A percentile compares a stretch with the other conserved stretches of the same genome.
These are phyloP conservation scores for Pteropus alecto DNA, from an alignment of 2,113 vertebrate species.

Conservation along the genomic window DNA sequence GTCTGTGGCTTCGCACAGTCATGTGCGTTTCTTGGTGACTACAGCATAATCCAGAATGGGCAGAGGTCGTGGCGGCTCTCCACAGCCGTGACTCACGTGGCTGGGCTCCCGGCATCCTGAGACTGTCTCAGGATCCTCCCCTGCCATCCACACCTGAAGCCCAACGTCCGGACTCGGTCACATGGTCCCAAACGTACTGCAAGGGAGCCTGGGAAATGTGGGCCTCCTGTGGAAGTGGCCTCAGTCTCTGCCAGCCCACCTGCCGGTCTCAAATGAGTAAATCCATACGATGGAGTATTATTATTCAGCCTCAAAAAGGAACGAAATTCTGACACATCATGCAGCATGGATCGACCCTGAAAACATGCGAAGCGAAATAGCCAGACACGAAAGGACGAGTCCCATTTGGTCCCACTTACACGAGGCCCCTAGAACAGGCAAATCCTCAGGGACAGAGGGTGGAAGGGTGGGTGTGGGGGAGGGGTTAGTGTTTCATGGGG, in stretches of 20 bases:
- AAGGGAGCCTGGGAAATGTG: background rate
- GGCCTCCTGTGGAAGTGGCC: background rate
- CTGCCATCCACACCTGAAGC: background rate
- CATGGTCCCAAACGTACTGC: background rate
- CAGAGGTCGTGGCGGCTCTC: rapidly evolving
- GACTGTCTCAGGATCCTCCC: background rate
- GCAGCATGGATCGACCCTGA: too few relatives aligned
- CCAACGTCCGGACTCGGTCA: background rate
- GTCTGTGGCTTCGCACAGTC: rapidly evolving
- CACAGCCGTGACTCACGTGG: rapidly evolving
- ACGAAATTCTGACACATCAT: too few relatives aligned
- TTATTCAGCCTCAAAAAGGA: background rate
- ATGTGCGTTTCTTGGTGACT: background rate
- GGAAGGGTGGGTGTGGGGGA: background rate
- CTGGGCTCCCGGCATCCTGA: background rate
- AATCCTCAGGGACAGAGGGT: background rate
- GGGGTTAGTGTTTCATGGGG: background rate
- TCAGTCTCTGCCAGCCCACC: background rate
- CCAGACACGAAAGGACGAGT: too few relatives aligned
- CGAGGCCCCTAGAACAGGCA: too few relatives aligned
- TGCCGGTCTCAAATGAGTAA: background rate
- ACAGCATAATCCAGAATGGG: background rate
- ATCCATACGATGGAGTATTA: background rate
- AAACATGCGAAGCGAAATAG: too few relatives aligned
- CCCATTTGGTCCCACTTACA: background rate